Percentiles rank a stretch among this genome's conserved stretches.
Evolutionary conservation across 1,140 invertebrate genomes (phyloP).

Genomic region (Drosophila auraria): DNA sequence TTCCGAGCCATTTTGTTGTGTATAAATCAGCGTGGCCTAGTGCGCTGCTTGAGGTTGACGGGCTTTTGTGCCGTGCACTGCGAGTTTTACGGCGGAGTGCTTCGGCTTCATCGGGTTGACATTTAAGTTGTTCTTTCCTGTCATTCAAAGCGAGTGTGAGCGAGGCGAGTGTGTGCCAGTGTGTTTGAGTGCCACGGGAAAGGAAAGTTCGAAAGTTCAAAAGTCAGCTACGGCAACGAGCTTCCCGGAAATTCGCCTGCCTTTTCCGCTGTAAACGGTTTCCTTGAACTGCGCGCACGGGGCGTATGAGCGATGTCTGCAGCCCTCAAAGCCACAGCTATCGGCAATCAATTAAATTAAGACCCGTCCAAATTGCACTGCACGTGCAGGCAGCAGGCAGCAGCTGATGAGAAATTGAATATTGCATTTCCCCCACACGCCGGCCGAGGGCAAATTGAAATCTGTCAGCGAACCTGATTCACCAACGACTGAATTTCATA

Average conservation of each 20-base stretch:
- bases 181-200: conserved; percentile 9
- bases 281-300: neutral
- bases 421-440: conserved; percentile 27
- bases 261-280: conserved; percentile 13
- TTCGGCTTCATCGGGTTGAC: conserved; percentile 78
- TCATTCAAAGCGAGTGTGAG: conserved; percentile 24
- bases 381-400: conserved; percentile 21
- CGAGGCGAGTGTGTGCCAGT: conserved; percentile 2
- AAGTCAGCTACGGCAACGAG: conserved; percentile 19
- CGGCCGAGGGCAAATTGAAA: conserved; percentile 26
- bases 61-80: conserved; percentile 66
- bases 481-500: conserved; percentile 53
- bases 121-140: conserved; percentile 69
- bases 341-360: conserved; percentile 48
- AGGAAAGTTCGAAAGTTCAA: conserved; percentile 45
- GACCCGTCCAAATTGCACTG: conserved; percentile 26
- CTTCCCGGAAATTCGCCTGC: conserved; percentile 13
- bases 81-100: conserved; percentile 78
- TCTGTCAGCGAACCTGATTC: conserved; percentile 38
- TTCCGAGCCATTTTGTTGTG: conserved; percentile 42
- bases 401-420: conserved; percentile 39
- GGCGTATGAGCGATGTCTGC: conserved; percentile 29
- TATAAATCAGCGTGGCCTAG: conserved; percentile 79
- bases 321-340: conserved; percentile 32
- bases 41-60: conserved; percentile 79